These are phyloP conservation scores for Scaptomyza hsui DNA, from an alignment of 1,140 invertebrate species.

Conservation along the genomic window DNA sequence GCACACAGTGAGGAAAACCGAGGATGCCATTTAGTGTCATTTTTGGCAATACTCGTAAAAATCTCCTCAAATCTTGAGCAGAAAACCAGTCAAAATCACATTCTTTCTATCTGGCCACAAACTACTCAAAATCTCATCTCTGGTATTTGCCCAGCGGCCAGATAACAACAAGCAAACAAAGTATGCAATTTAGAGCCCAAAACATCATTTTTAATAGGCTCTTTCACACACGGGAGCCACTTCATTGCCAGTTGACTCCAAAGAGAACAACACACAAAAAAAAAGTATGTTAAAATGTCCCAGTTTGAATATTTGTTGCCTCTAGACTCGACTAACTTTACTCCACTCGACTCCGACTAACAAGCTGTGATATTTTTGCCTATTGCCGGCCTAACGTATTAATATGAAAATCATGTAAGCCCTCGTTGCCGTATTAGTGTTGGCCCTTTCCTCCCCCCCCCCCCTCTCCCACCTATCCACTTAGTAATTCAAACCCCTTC, in stretches of 20 bases:
- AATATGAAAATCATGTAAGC: conserved; percentile 51
- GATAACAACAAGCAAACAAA: conserved; percentile 26
- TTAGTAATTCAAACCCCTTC: neutral
- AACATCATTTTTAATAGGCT: conserved; percentile 36
- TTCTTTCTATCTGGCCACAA: conserved; percentile 1
- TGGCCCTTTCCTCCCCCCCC: neutral
- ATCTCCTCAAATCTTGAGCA: neutral
- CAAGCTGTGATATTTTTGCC: conserved; percentile 7
- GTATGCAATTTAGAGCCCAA: conserved; percentile 16
- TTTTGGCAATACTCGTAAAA: conserved; percentile 4
- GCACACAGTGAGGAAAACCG: neutral
- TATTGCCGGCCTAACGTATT: conserved; percentile 24
- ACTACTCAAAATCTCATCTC: conserved; percentile 41
- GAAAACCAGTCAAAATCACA: too few species aligned
- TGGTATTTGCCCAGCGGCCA: conserved; percentile 24
- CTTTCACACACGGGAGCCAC: conserved; percentile 9
- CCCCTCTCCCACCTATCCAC: neutral
- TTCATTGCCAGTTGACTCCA: conserved; percentile 5
- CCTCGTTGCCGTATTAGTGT: conserved; percentile 39
- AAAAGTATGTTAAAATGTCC: conserved; percentile 26
- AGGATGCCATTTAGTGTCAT: conserved; percentile 6
- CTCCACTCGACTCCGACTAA: conserved; percentile 19
- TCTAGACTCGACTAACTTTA: too few species aligned
- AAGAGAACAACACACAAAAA: neutral
- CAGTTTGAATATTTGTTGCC: conserved; percentile 16